These are phyloP conservation scores for Porites cylindrica DNA, from an alignment of 92 coral and sea anemone species.

Conservation along the genomic window DNA sequence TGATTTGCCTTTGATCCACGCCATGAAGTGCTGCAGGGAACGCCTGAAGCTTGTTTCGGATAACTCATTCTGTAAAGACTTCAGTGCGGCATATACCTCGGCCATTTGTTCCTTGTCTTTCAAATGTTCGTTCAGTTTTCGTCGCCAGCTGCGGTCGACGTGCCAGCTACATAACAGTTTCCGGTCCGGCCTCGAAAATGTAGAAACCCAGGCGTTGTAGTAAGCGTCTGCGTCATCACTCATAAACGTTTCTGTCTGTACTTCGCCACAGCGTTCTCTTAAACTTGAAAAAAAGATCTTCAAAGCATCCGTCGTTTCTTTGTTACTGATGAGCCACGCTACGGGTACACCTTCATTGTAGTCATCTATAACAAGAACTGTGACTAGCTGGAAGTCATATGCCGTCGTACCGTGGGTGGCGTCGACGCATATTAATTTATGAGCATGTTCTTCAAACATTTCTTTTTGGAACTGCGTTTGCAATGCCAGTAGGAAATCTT, in stretches of 20 bases:
- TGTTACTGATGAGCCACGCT: constrained; percentile 28
- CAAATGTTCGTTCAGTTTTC: constrained; percentile 31
- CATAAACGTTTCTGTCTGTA: constrained; percentile 38
- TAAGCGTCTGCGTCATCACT: constrained; percentile 50
- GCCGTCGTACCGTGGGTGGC: not conserved
- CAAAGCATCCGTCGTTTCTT: constrained; percentile 11
- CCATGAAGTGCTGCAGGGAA: constrained; percentile 29
- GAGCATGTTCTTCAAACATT: constrained; percentile 26
- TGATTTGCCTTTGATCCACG: constrained; percentile 24
- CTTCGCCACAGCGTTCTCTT: constrained; percentile 46
- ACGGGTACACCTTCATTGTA: constrained; percentile 23
- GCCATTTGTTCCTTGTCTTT: constrained; percentile 48
- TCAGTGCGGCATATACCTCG: constrained; percentile 56
- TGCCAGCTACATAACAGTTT: constrained; percentile 67
- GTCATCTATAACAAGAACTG: constrained; percentile 13
- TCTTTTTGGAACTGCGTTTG: constrained; percentile 56
- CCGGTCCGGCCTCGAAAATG: constrained; percentile 40
- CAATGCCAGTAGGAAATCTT: constrained; percentile 43
- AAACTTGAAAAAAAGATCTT: constrained; percentile 48
- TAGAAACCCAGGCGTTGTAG: constrained; percentile 57
- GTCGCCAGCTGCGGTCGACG: constrained; percentile 45
- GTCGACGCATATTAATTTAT: constrained; percentile 41
- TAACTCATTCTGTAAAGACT: constrained; percentile 26
- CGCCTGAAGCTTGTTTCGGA: constrained; percentile 41
- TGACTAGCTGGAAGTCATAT: not conserved